Evolutionary conservation across 2,797 vertebrate species (phyloP), one percentile per base, ranked within the genome.

Genomic region (Hafferia zeledoni): DNA sequence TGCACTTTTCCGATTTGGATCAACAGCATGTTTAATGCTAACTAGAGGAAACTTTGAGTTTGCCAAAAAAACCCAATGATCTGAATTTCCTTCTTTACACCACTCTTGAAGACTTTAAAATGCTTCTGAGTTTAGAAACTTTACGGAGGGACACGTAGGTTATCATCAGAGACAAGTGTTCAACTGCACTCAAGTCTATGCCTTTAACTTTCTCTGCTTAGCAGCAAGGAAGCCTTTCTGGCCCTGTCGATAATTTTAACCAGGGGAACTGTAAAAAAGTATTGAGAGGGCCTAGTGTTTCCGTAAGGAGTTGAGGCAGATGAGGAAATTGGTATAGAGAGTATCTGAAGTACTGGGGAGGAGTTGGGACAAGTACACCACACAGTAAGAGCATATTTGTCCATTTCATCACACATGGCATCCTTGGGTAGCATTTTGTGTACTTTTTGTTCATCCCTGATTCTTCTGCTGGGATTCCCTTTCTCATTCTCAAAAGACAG

Each of bases 81-180:
- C 46, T 68, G 25, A 65, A 8, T 92, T 85, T 76, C 37, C 52
- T 74, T 69, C 30, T 13, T 76, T 13, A 1, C 24, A 0, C 30
- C 59, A 6, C 17, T 57, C 20, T 28, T 39, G 22, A 60, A 57
- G 35, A 25, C 27, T 89, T 84, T 52, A 56, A 87, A 68, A 22
- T 2, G 5, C 14, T 75, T 60, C 49, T 17, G 53, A 74, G 30
- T 56, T 78, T 55, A 25, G 19, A 57, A 78, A 75, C 64, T 68
- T 74, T 57, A 70, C 0, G 0, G 49, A 7, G 0, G 7, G 55
- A 59, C 12, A 2, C 1, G 1, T 74, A 53, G 30, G 23, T 23
- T 61, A 23, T 60, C n/a, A 4, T 28, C 15, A n/a, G 75, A 65
- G 19, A 52, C 37, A 37, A 56, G 43, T 1, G 0, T 24, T 57